Evolutionary conservation across 2,797 vertebrate genomes (phyloP).

Genomic region (Podarcis siculus): DNA sequence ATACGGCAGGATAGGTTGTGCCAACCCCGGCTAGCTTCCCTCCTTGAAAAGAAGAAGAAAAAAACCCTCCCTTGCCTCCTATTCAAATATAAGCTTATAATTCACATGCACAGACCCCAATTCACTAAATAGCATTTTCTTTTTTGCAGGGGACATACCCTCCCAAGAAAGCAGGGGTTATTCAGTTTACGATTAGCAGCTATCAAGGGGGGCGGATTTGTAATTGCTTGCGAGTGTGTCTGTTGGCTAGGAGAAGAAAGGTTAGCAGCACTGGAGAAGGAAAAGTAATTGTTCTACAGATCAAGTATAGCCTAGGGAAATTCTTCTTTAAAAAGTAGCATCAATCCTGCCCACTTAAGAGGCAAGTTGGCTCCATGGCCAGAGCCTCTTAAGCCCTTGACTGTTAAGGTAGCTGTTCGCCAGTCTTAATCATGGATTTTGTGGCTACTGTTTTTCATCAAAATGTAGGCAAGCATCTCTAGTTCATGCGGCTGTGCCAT

Average conservation of each 20-base stretch:
- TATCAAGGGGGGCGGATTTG: conserved; percentile 8
- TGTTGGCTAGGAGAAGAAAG: background rate
- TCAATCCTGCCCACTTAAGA: background rate
- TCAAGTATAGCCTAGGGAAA: background rate
- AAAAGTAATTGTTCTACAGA: background rate
- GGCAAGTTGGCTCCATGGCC: background rate
- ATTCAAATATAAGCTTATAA: too few relatives aligned
- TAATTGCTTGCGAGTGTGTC: background rate
- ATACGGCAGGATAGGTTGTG: too few relatives aligned
- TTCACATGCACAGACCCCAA: too few relatives aligned
- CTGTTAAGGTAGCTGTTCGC: background rate
- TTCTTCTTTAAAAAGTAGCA: conserved; percentile 3
- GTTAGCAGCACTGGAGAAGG: background rate
- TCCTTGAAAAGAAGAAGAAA: too few relatives aligned
- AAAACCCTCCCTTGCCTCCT: too few relatives aligned
- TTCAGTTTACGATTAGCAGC: background rate
- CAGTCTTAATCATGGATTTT: background rate
- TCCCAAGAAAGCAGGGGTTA: too few relatives aligned
- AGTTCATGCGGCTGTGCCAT: background rate
- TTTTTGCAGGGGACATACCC: too few relatives aligned
- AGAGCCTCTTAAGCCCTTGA: background rate
- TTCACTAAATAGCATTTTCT: too few relatives aligned
- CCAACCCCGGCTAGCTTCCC: too few relatives aligned
- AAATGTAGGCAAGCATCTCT: conserved; percentile 15
- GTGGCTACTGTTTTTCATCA: background rate